Evolutionary conservation across 1,140 invertebrate genomes (phyloP).

Genomic region (Phortica variegata): DNA sequence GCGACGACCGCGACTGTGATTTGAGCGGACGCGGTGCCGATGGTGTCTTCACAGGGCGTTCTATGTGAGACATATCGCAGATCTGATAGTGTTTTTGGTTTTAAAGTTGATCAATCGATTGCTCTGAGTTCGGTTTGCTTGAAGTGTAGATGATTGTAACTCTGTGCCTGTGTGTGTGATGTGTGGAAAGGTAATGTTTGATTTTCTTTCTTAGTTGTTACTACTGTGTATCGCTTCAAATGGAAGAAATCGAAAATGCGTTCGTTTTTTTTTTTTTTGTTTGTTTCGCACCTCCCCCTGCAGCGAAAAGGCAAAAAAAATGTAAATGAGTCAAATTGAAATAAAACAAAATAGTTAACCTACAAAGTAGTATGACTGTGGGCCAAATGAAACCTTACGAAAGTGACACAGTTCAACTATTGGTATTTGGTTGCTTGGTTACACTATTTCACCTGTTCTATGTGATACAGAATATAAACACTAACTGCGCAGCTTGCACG

Average conservation of each 20-base stretch:
- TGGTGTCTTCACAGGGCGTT: slow-evolving; percentile 66
- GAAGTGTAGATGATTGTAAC: too few species aligned
- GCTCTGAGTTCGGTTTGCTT: slow-evolving; percentile 11
- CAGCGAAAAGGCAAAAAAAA: slow-evolving; percentile 15
- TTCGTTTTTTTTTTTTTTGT: slow-evolving; percentile 18
- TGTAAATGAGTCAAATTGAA: neutral
- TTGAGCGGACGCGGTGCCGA: slow-evolving; percentile 73
- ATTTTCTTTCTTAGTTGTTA: slow-evolving; percentile 24
- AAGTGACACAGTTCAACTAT: slow-evolving; percentile 9
- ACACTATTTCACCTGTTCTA: too few species aligned
- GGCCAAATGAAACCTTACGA: slow-evolving; percentile 7
- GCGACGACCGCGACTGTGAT: slow-evolving; percentile 58
- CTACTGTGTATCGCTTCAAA: slow-evolving; percentile 20
- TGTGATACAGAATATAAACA: too few species aligned
- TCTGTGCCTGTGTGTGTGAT: neutral
- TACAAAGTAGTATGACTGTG: neutral
- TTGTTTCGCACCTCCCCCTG: slow-evolving; percentile 51
- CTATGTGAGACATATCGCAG: slow-evolving; percentile 47
- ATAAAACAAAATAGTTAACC: neutral
- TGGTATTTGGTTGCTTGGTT: slow-evolving; percentile 4
- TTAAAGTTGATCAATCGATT: slow-evolving; percentile 1
- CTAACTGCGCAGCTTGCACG: too few species aligned
- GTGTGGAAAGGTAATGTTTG: slow-evolving; percentile 16
- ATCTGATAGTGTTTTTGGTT: neutral
- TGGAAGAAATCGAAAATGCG: slow-evolving; percentile 42